Base-by-base conservation (phyloP, 1,140 invertebrate species). In the Colletes latitarsis region DNA sequence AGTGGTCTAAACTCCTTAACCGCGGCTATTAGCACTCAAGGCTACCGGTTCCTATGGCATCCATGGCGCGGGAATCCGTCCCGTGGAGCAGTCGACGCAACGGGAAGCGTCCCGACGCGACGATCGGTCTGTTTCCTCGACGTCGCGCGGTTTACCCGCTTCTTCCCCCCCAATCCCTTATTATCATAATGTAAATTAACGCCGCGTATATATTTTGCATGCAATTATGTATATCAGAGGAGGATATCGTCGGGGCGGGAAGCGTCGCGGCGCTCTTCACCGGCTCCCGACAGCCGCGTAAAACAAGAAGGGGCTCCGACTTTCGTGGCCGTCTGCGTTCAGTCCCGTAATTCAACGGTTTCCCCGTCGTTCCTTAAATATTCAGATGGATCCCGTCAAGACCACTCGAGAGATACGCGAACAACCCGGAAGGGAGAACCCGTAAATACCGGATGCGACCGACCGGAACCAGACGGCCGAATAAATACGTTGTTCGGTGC, bases 1-100 rank as follows among this genome's bases (percentile, higher is more conserved):
- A 62, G 73, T 78, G 82, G 85, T 82, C 84, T 82, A 85, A 88
- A 80, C 82, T 76, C 62, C 49, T 55, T 71, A 84, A 88, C 84
- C 87, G 41, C 82, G 66, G 80, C 82, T 84, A 88, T 88, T 88
- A 88, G 79, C 80, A 71, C 70, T 81, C 68, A n/a, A 52, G 66
- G 60, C 46, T 64, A 49, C 19, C 77, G 30, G 60, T 46, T 52
- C 6, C 53, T 41, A 58, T 46, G 41, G 64, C 55, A 8, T 58
- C 4, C 19, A 49, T 49, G 49, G 1, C 9, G n/a, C 5, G 9
- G 15, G 15, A 63, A 63, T 58, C 46, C 60, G 30, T 60, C 19
- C 43, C 52, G 21, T 41, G 64, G 30, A 68, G 58, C 41, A 14
- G 49, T 5, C 1, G 60, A n/a, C n/a, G n/a, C n/a, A n/a, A n/a